Base-by-base conservation (phyloP, 2,797 vertebrate genomes). In the Poeciliopsis paucimaculata region DNA sequence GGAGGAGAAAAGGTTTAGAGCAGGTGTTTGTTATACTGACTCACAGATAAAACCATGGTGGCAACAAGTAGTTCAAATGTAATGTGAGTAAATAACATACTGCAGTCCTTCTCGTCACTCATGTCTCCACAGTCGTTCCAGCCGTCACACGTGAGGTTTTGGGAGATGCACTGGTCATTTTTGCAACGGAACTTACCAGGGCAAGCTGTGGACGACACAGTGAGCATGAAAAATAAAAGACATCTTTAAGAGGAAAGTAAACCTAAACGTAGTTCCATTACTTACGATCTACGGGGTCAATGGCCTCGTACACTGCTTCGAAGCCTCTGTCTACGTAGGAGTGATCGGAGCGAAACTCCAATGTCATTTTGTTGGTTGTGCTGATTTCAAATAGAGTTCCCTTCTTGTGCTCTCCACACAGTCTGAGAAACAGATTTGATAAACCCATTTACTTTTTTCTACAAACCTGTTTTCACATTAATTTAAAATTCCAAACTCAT, bases 41-140 rank as follows among this genome's bases (percentile, higher is more conserved):
- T n/a, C 20, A 26, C 10, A 12, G 28, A 36, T 16, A 36, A 47
- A 76, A 64, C 31, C 13, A 5, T 9, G 28, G 20, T 28, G 0
- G 34, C 18, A 39, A 41, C 41, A 70, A 43, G 41, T 15, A 71
- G 23, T 71, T 20, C 18, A 20, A 39, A 39, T 39, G 18, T 23
- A 39, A 39, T 12, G 36, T 10, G 12, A 45, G 11, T 20, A n/a
- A 20, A 76, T 2, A 4, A 20, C 0, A 96, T 87, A 99, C 98
- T 51, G 95, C 98, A 99, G 0, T 87, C 5, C 0, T 39, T 1
- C 87, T 99, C 98, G 0, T 99, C 98, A 0, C 95, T 97, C 93
- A 92, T 92, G 34, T 99, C 98, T 0, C 96, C 92, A 1, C 98
- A 99, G 91, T 99, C 98, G 0, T 97, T 94, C 97, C 97, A 98